Percentiles rank a stretch among this genome's conserved stretches.
phyloP scores from a whole-genome alignment of 92 coral and sea anemone species.

The Zoanthus sociatus region DNA sequence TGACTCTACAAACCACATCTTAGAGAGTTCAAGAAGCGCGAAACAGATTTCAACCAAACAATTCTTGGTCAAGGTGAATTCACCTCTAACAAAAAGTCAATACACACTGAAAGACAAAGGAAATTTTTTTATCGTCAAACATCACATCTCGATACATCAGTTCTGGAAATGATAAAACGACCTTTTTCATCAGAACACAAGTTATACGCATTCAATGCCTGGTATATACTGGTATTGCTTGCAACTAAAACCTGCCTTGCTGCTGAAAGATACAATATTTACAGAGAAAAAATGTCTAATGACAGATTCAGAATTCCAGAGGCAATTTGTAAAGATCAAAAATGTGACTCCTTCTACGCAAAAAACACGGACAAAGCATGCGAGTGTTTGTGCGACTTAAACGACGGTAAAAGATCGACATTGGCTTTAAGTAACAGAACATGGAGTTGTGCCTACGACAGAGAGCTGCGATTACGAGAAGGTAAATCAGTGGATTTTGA shows the following conservation, averaged over 20 bases:
- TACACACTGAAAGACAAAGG: not conserved
- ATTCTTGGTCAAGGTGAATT: not conserved
- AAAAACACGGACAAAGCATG: not conserved
- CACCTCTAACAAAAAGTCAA: not conserved
- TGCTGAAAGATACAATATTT: not conserved
- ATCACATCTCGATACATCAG: not conserved
- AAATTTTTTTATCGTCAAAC: not conserved
- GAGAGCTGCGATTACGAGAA: slow-evolving; percentile 1
- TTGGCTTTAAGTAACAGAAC: not conserved
- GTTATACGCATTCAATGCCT: not conserved
- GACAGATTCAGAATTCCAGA: slow-evolving; percentile 6
- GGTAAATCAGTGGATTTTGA: not conserved
- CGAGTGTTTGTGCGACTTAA: slow-evolving; percentile 7
- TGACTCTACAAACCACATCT: not conserved
- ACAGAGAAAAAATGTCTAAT: not conserved
- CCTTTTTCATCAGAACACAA: not conserved
- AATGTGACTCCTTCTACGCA: slow-evolving; percentile 1
- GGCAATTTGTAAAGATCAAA: not conserved
- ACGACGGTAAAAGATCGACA: not conserved
- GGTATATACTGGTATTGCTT: not conserved
- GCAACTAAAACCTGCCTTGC: not conserved
- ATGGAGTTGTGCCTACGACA: slow-evolving; percentile 1
- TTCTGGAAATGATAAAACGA: not conserved
- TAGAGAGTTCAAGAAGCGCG: not conserved
- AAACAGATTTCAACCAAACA: not conserved